Percentiles rank a stretch among this genome's conserved stretches.
Conservation (phyloP, 2,888 invertebrate genomes). For the Sphaerophoria taeniata region DNA sequence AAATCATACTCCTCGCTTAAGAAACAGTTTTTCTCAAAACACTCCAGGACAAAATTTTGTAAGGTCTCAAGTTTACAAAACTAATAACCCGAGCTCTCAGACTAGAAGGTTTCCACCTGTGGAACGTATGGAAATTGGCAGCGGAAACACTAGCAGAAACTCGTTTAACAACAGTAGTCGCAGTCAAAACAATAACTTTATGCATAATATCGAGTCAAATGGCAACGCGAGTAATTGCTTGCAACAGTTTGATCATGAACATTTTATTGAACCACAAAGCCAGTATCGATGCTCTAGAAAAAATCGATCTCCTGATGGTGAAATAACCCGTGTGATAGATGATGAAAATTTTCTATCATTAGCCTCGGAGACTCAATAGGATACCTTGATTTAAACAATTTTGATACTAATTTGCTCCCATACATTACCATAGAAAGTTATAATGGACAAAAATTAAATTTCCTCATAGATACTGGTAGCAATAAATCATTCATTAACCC, state of each 20-base stretch:
- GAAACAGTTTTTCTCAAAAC: too few species aligned
- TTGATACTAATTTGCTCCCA: slow-evolving; percentile 42
- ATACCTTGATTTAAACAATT: slow-evolving; percentile 48
- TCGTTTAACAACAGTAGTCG: neutral
- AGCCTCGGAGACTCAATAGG: slow-evolving; percentile 31
- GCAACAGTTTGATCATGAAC: too few species aligned
- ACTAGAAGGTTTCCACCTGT: neutral
- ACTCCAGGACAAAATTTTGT: neutral
- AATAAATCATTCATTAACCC: too few species aligned
- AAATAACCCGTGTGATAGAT: slow-evolving; percentile 36
- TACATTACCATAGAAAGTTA: slow-evolving; percentile 33
- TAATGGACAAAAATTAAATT: slow-evolving; percentile 8
- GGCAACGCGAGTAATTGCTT: too few species aligned
- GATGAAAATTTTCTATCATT: slow-evolving; percentile 31
- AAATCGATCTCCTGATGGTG: too few species aligned
- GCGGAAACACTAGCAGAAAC: neutral
- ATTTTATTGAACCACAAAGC: neutral
- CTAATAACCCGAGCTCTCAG: neutral
- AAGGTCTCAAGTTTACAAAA: neutral
- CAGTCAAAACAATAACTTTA: neutral
- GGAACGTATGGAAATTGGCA: neutral
- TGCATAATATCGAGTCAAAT: neutral
- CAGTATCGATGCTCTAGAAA: too few species aligned
- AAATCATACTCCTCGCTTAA: too few species aligned
- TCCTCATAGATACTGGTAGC: neutral